These are phyloP conservation scores for Panopea generosa DNA, from an alignment of 2,888 invertebrate species.

Conservation along the genomic window DNA sequence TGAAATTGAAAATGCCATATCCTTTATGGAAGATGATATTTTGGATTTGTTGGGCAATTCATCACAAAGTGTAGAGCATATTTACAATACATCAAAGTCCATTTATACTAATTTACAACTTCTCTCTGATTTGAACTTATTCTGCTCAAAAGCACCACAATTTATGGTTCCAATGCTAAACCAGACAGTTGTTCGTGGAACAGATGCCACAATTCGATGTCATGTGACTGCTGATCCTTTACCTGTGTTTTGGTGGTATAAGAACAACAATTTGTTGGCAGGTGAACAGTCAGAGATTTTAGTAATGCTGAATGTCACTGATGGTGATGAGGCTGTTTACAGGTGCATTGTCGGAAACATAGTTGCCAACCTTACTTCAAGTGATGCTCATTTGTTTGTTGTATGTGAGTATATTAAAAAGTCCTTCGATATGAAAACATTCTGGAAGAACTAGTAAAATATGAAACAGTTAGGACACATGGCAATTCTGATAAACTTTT, in stretches of 20 bases:
- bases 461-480: too few relatives aligned
- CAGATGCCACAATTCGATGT: slow-evolving; percentile 19
- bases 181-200: slow-evolving; percentile 19
- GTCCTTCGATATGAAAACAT: too few relatives aligned
- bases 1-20: slow-evolving; percentile 16
- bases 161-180: slow-evolving; percentile 16
- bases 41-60: slow-evolving; percentile 21
- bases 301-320: not conserved
- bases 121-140: slow-evolving; percentile 28
- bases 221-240: slow-evolving; percentile 16
- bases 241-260: slow-evolving; percentile 37
- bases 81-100: slow-evolving; percentile 1
- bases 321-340: slow-evolving; percentile 17
- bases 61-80: slow-evolving; percentile 8
- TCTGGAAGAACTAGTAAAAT: too few relatives aligned
- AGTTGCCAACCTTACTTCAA: slow-evolving; percentile 37
- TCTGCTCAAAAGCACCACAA: slow-evolving; percentile 40
- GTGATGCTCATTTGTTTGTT: slow-evolving; percentile 12
- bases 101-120: not conserved
- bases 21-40: slow-evolving; percentile 17
- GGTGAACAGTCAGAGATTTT: not conserved
- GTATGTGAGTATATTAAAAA: too few relatives aligned
- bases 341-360: slow-evolving; percentile 43
- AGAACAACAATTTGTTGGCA: slow-evolving; percentile 9
- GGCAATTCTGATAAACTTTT: too few relatives aligned